Conservation (phyloP, 2,888 invertebrate genomes). For the Torymus texanus region DNA sequence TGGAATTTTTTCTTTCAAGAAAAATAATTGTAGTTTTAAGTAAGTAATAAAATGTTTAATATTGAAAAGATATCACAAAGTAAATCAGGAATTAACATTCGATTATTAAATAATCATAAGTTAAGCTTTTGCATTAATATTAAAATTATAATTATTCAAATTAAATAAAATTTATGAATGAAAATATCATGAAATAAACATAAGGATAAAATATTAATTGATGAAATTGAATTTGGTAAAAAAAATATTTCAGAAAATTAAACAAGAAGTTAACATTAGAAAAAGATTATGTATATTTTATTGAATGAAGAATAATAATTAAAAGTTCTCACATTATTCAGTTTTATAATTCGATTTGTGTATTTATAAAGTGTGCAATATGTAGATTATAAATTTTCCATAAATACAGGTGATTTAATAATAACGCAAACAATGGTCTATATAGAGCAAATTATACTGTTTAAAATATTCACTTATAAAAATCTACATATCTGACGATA, state of each 20-base stretch:
- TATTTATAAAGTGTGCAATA: slow-evolving; percentile 49
- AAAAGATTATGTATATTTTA: slow-evolving; percentile 25
- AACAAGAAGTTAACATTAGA: background rate
- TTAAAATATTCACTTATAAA: slow-evolving; percentile 21
- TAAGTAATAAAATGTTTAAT: no score
- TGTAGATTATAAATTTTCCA: slow-evolving; percentile 38
- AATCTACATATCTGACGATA: slow-evolving; percentile 2
- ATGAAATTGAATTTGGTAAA: background rate
- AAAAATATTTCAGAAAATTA: background rate
- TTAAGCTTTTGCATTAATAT: background rate
- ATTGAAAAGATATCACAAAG: no score
- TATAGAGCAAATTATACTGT: slow-evolving; percentile 26
- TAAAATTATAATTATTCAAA: no score
- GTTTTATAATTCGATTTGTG: slow-evolving; percentile 36
- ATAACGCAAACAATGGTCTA: slow-evolving; percentile 29
- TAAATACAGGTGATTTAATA: slow-evolving; percentile 19
- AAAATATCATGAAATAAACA: background rate
- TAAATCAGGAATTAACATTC: background rate
- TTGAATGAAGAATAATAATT: slow-evolving; percentile 29
- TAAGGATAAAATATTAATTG: background rate
- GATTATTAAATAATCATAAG: background rate
- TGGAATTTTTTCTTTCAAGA: no score
- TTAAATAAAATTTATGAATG: no score
- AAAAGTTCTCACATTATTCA: slow-evolving; percentile 10
- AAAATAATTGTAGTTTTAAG: no score